phyloP scores from a whole-genome alignment of 2,113 vertebrate species.

The Gallinago undulata region DNA sequence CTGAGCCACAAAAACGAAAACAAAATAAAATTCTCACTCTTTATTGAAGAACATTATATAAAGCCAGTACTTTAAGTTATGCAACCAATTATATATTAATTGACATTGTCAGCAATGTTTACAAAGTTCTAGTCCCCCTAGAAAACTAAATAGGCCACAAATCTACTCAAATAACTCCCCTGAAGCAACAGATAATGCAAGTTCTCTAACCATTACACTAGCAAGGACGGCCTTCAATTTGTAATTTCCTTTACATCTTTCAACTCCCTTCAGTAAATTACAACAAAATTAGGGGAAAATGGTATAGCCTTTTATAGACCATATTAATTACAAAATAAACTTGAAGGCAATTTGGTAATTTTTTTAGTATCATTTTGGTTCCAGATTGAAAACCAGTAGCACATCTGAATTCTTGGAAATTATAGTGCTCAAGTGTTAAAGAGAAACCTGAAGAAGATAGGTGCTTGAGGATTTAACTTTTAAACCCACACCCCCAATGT shows the following conservation, averaged over 20 bases:
- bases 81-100: background rate
- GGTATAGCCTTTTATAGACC: background rate
- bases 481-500: background rate
- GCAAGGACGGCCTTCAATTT: background rate
- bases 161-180: background rate
- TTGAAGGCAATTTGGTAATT: rapidly evolving
- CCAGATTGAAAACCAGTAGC: background rate
- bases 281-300: background rate
- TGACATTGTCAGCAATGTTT: background rate
- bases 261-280: background rate
- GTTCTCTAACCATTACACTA: background rate
- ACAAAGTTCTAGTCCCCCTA: background rate
- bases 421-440: background rate
- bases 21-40: background rate
- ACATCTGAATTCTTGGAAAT: background rate
- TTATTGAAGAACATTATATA: background rate
- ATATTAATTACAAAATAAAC: background rate
- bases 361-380: background rate
- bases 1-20: background rate
- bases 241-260: background rate
- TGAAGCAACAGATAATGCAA: background rate
- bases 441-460: background rate
- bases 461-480: background rate
- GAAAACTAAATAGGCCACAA: background rate
- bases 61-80: background rate